phyloP scores from a whole-genome alignment of 2,888 invertebrate species.

The Agonopterix heracliana region DNA sequence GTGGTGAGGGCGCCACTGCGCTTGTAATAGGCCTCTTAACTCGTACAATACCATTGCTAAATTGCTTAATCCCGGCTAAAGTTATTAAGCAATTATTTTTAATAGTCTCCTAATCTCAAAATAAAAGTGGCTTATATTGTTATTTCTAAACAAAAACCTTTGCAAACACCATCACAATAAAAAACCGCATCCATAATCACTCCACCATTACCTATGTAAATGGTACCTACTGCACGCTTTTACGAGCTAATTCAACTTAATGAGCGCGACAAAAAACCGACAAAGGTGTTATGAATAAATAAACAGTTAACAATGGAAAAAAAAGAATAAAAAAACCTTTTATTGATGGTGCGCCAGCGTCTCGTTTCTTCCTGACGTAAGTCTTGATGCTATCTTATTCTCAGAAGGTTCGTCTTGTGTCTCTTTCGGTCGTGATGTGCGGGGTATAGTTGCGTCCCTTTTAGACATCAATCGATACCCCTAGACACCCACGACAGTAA shows the following conservation, averaged over 20 bases:
- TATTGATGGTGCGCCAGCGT: conserved; percentile 62
- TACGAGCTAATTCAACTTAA: conserved; percentile 54
- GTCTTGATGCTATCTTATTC: conserved; percentile 70
- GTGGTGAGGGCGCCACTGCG: too few relatives aligned
- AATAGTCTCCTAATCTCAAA: too few relatives aligned
- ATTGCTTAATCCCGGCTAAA: too few relatives aligned
- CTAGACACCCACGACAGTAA: conserved; percentile 55
- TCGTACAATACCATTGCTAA: too few relatives aligned
- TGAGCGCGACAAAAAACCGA: conserved; percentile 58
- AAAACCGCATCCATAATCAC: conserved; percentile 20
- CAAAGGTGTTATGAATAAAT: conserved; percentile 73
- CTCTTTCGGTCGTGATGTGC: conserved; percentile 23
- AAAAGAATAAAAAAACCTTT: conserved; percentile 33
- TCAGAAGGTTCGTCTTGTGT: conserved; percentile 46
- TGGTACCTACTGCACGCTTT: conserved; percentile 26
- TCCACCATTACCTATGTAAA: conserved; percentile 22
- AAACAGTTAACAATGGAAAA: conserved; percentile 49
- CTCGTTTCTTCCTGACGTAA: conserved; percentile 54
- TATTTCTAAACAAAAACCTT: neutral
- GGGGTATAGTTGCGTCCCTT: conserved; percentile 26
- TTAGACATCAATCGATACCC: conserved; percentile 59
- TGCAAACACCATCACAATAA: conserved; percentile 1
- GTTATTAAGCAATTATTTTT: too few relatives aligned
- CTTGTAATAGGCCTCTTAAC: too few relatives aligned
- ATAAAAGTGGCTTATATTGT: too few relatives aligned